phyloP scores from a whole-genome alignment of 2,888 invertebrate species.

The Philhelius pedissequus region DNA sequence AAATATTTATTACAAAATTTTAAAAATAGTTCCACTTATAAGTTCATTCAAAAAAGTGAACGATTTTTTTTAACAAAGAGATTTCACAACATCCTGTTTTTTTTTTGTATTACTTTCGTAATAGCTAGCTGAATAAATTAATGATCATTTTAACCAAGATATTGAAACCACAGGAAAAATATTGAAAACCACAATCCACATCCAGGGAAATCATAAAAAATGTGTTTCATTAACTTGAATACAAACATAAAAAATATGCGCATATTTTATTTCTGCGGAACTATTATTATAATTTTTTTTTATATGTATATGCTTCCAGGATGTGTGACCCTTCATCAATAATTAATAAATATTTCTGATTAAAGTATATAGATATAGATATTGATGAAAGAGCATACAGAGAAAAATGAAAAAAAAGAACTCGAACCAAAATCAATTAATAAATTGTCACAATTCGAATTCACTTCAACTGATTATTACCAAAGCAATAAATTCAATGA shows the following conservation, averaged over 20 bases:
- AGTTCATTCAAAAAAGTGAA: too few species aligned
- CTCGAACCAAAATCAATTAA: conserved; percentile 51
- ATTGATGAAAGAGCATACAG: neutral
- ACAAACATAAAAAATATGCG: neutral
- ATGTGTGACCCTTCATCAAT: conserved; percentile 19
- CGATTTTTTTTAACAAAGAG: neutral
- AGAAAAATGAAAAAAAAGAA: neutral
- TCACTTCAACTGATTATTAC: conserved; percentile 57
- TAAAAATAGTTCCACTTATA: too few species aligned
- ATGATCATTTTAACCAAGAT: neutral
- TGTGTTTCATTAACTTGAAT: neutral
- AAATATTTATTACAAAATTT: too few species aligned
- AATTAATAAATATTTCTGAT: conserved; percentile 20
- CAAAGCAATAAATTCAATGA: conserved; percentile 63
- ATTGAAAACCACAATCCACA: neutral
- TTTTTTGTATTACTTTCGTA: neutral
- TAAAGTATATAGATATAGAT: too few species aligned
- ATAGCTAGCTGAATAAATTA: neutral
- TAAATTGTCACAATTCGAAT: conserved; percentile 64
- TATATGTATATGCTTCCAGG: neutral
- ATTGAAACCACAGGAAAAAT: neutral
- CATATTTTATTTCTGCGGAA: neutral
- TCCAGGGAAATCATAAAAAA: neutral
- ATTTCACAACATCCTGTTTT: neutral
- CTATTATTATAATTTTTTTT: neutral